Evolutionary conservation across 2,888 invertebrate genomes (phyloP).

Genomic region (Antheraea yamamai): DNA sequence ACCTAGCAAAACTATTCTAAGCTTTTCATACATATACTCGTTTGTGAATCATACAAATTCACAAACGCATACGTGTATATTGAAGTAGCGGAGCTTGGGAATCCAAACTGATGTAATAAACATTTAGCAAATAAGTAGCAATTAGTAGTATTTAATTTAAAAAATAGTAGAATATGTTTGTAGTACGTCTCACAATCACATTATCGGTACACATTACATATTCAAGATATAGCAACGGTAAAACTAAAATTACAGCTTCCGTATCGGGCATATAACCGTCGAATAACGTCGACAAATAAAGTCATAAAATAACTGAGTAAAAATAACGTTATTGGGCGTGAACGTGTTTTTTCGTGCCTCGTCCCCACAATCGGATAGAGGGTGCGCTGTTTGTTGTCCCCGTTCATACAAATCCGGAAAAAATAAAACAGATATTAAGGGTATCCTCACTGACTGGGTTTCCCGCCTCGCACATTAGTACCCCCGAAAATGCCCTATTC

Average conservation of each 20-base stretch:
- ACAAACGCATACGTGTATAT: no score
- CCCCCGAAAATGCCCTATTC: slow-evolving; percentile 73
- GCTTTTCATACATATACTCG: no score
- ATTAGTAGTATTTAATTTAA: background rate
- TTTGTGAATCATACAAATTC: no score
- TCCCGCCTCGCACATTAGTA: slow-evolving; percentile 79
- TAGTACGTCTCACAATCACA: background rate
- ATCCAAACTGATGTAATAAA: no score
- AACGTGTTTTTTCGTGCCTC: slow-evolving; percentile 61
- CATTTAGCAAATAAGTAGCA: no score
- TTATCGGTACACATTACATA: background rate
- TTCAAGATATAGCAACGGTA: background rate
- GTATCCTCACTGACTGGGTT: slow-evolving; percentile 59
- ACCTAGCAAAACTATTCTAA: no score
- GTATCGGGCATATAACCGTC: slow-evolving; percentile 44
- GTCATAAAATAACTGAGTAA: slow-evolving; percentile 68
- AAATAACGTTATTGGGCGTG: slow-evolving; percentile 69
- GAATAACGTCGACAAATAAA: slow-evolving; percentile 60
- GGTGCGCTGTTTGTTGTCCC: slow-evolving; percentile 68
- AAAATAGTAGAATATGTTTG: background rate
- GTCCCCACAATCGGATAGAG: slow-evolving; percentile 60
- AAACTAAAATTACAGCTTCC: slow-evolving; percentile 14
- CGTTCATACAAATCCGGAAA: slow-evolving; percentile 78
- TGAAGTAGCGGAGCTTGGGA: no score
- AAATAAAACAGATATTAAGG: slow-evolving; percentile 79